Conservation (phyloP, 2,888 invertebrate genomes). For the Acronicta alni region DNA sequence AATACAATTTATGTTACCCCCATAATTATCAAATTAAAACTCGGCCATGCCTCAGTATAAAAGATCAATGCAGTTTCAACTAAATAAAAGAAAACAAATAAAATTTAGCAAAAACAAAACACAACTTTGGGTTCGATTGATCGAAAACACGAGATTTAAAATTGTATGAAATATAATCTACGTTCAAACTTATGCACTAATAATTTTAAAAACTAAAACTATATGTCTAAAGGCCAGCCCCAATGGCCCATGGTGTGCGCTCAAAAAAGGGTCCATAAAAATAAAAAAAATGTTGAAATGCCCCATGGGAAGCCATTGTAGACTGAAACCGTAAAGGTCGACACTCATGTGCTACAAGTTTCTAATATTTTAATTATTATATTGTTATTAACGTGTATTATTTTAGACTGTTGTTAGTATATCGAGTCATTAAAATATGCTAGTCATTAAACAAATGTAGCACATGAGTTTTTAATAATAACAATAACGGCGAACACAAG, state of each 20-base stretch:
- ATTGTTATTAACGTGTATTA: no score
- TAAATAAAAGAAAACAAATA: conserved; percentile 60
- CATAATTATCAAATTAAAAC: conserved; percentile 45
- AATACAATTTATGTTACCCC: conserved; percentile 32
- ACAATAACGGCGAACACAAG: conserved; percentile 54
- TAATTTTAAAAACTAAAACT: conserved; percentile 51
- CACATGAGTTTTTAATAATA: conserved; percentile 34
- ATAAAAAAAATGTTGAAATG: background rate
- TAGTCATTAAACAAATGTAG: conserved; percentile 7
- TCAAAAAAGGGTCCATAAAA: background rate
- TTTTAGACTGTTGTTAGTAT: no score
- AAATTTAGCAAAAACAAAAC: conserved; percentile 74
- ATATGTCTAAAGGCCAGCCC: conserved; percentile 39
- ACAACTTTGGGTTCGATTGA: conserved; percentile 57
- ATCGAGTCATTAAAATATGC: conserved; percentile 2
- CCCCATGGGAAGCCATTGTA: conserved; percentile 12
- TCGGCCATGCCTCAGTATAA: conserved; percentile 52
- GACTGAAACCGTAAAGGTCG: conserved; percentile 2
- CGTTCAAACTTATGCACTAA: conserved; percentile 56
- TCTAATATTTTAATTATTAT: conserved; percentile 2
- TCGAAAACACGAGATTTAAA: conserved; percentile 53
- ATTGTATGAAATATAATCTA: conserved; percentile 47
- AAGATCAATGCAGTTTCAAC: conserved; percentile 42
- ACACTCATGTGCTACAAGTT: conserved; percentile 25
- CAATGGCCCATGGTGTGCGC: conserved; percentile 13